A percentile compares a stretch with the other conserved stretches of the same genome.
These are phyloP conservation scores for Leucania comma DNA, from an alignment of 2,888 invertebrate species.

Conservation along the genomic window DNA sequence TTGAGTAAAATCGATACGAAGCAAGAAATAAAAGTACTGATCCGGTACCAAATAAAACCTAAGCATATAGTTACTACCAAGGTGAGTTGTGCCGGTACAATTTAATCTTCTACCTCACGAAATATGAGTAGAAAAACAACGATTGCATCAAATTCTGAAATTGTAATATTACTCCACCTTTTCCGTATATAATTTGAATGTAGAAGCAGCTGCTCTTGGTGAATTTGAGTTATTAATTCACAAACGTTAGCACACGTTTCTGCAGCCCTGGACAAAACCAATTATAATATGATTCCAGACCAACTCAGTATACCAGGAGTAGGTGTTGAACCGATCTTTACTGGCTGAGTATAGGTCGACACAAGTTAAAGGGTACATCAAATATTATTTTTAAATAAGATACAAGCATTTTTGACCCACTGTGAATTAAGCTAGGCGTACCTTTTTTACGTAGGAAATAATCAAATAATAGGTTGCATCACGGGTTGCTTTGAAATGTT, in stretches of 20 bases:
- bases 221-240: constrained; percentile 18
- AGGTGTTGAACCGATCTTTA: constrained; percentile 1
- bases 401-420: not conserved
- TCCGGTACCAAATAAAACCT: too few species aligned
- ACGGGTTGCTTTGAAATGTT: too few species aligned
- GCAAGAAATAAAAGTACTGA: too few species aligned
- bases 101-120: too few species aligned
- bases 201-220: not conserved
- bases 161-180: not conserved
- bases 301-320: not conserved
- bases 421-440: not conserved
- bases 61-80: too few species aligned
- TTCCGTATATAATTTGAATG: not conserved
- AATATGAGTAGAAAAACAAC: not conserved
- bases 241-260: constrained; percentile 13
- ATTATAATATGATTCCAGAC: constrained; percentile 25
- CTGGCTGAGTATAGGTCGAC: not conserved
- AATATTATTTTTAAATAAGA: not conserved
- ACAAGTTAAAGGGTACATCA: not conserved
- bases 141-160: not conserved
- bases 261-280: constrained; percentile 14
- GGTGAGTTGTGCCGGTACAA: too few species aligned
- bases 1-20: too few species aligned
- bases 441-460: not conserved
- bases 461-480: too few species aligned